Base-by-base conservation (phyloP, 2,888 invertebrate genomes). In the Nemotelus nigrinus region DNA sequence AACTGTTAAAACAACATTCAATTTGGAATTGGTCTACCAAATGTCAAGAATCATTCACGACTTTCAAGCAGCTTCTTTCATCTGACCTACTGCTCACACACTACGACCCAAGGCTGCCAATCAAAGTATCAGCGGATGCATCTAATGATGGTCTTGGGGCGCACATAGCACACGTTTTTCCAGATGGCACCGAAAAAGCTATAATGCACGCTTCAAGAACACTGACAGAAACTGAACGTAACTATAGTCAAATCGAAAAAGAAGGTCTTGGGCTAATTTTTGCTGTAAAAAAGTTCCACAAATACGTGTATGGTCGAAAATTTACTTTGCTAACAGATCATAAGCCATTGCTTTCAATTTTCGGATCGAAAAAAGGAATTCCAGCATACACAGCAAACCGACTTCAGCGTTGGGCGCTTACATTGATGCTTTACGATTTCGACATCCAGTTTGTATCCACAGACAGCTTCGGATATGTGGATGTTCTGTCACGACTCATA, bases 161-260 rank as follows among this genome's bases (percentile, higher is more conserved):
- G 25, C 25, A 25, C 25, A 25, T 25, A 25, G 25, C 25, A 25
- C 53, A 53, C 53, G 7, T 6, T 10, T 53, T 53, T 10, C 53
- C 53, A 8, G 53, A 53, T 53, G 53, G 53, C 53, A 53, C 10
- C 10, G 60, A n/a, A 5, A 58, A 58, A 58, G 60, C 39, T 10
- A 58, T 58, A 10, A 5, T n/a, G 6, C 60, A 60, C n/a, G 60
- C 39, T 8, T 63, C 63, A 43, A 39, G 63, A 8, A 41, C 63
- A 8, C 41, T 63, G 8, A 63, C 63, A 8, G 3, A n/a, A 3
- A 4, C 3, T n/a, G 63, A 63, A 43, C 25, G 43, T 41, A 63
- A 63, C 41, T 63, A 63, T 41, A 63, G 63, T 8, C 63, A 63
- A 43, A 63, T 63, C 63, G 63, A 63, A 43, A 63, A 63, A 41